Evolutionary conservation across 37 sponge, comb jelly and placozoan species (phyloP).

Genomic region (Bolinopsis microptera): DNA sequence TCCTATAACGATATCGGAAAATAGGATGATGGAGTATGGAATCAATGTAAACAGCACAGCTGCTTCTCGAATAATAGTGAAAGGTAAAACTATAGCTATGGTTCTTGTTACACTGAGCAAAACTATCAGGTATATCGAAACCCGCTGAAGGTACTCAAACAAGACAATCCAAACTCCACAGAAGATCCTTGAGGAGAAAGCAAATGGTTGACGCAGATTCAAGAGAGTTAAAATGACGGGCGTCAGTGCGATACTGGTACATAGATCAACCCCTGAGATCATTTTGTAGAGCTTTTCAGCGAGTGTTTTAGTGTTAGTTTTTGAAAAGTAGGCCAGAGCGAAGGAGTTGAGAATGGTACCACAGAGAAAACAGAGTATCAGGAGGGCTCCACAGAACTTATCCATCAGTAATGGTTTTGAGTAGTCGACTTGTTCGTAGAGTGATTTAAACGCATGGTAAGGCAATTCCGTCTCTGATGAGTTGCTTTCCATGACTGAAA

Average conservation of each 20-base stretch:
- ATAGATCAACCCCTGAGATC: background rate
- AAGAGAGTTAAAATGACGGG: background rate
- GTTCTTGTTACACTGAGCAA: background rate
- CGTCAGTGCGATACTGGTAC: background rate
- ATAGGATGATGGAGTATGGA: background rate
- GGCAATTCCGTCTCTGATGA: too few species aligned
- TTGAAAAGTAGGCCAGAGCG: background rate
- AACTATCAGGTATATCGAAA: background rate
- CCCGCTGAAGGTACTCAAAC: background rate
- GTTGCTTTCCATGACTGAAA: too few species aligned
- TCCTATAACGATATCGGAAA: background rate
- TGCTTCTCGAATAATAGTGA: background rate
- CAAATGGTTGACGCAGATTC: background rate
- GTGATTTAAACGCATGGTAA: background rate
- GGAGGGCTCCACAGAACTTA: background rate
- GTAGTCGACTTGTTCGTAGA: background rate
- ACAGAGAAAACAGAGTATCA: background rate
- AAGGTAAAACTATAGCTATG: background rate
- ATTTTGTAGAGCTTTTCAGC: background rate
- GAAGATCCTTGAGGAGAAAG: background rate
- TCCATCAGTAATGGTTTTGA: background rate
- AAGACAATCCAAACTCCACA: background rate
- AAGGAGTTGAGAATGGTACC: background rate
- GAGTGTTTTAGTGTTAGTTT: background rate
- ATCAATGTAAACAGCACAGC: background rate